A percentile compares a stretch with the other conserved stretches of the same genome.
Evolutionary conservation across 2,888 invertebrate genomes (phyloP).

Genomic region (Pheosia gnoma): DNA sequence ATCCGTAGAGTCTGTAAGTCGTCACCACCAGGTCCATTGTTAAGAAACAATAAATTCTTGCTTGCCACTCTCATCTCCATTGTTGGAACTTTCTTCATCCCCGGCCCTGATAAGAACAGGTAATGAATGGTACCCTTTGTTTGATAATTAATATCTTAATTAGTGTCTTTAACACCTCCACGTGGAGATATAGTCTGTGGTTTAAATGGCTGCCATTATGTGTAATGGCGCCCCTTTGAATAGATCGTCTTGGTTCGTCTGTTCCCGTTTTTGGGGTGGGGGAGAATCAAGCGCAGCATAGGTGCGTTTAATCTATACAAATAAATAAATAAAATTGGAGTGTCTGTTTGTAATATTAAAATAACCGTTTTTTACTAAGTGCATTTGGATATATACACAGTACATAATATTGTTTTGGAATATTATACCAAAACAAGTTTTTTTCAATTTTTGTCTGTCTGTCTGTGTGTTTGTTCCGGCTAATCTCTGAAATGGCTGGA

Average conservation of each 20-base stretch:
- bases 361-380: too few relatives aligned
- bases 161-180: constrained; percentile 63
- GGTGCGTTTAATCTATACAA: too few relatives aligned
- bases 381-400: too few relatives aligned
- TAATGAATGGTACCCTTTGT: constrained; percentile 70
- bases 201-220: constrained; percentile 39
- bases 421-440: too few relatives aligned
- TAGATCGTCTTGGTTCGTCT: constrained; percentile 29
- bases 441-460: too few relatives aligned
- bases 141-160: constrained; percentile 75
- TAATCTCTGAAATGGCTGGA: too few relatives aligned
- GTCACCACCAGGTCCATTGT: constrained; percentile 48
- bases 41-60: constrained; percentile 60
- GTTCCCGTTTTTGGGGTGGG: constrained; percentile 18
- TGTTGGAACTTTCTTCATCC: constrained; percentile 57
- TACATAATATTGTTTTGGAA: too few relatives aligned
- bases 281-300: too few relatives aligned
- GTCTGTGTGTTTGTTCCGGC: too few relatives aligned
- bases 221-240: constrained; percentile 33
- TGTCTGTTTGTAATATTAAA: too few relatives aligned
- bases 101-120: constrained; percentile 60
- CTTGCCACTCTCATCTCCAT: constrained; percentile 50
- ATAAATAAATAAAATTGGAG: too few relatives aligned
- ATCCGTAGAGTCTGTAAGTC: background rate
- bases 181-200: constrained; percentile 35